Conservation (phyloP, 2,888 invertebrate genomes). For the Sympetrum striolatum region DNA sequence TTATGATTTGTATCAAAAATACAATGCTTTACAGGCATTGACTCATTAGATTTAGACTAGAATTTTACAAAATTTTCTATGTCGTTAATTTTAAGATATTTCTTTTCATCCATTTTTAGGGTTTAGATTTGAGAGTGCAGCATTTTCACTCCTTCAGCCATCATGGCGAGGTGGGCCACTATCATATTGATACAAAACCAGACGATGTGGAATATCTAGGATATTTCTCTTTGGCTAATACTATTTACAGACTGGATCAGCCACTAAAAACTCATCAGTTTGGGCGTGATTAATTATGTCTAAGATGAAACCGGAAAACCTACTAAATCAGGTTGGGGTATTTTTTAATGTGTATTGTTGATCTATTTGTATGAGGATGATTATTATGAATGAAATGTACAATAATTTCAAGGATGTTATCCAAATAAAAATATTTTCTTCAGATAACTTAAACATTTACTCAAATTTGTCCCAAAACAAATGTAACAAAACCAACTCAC, state of each 20-base stretch:
- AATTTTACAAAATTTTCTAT: background rate
- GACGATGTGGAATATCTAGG: slow-evolving; percentile 86
- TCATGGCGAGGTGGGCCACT: slow-evolving; percentile 91
- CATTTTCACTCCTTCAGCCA: slow-evolving; percentile 94
- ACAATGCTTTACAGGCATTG: background rate
- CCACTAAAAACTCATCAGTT: slow-evolving; percentile 71
- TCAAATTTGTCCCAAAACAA: slow-evolving; percentile 25
- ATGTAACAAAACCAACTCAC: background rate
- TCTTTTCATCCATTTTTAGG: slow-evolving; percentile 63
- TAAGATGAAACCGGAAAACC: background rate
- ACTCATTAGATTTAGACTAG: background rate
- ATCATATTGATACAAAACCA: slow-evolving; percentile 94
- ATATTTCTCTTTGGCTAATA: slow-evolving; percentile 81
- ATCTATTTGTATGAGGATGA: no score
- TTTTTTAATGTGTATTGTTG: background rate
- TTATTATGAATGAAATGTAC: background rate
- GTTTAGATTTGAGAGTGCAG: slow-evolving; percentile 87
- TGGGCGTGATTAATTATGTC: slow-evolving; percentile 74
- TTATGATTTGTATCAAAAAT: no score
- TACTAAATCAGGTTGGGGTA: background rate
- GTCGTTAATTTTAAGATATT: background rate
- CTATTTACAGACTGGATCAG: slow-evolving; percentile 77
- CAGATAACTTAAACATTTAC: slow-evolving; percentile 8
- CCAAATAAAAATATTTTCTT: slow-evolving; percentile 33
- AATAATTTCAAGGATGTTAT: background rate